Conservation (phyloP, 2,113 vertebrate species). For the Ceyx melanurus region DNA sequence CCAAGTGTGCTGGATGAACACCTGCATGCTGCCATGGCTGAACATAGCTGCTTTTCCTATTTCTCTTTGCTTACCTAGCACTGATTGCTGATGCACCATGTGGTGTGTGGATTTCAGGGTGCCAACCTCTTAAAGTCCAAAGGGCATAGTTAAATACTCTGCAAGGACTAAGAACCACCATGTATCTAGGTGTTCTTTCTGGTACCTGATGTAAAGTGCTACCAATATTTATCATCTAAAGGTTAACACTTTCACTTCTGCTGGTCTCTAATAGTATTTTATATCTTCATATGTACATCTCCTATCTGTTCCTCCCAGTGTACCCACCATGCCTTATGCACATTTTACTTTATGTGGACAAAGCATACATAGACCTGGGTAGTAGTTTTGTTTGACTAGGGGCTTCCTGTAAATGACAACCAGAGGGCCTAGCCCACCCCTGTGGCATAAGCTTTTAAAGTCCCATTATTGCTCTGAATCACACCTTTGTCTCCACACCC, state of each 20-base stretch:
- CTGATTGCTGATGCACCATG: not conserved
- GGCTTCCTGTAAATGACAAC: constrained; percentile 20
- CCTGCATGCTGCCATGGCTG: not conserved
- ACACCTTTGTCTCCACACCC: constrained; percentile 55
- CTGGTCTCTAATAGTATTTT: not conserved
- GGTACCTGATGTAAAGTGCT: not conserved
- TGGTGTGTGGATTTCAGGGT: not conserved
- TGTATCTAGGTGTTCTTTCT: not conserved
- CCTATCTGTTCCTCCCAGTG: not conserved
- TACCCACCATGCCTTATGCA: not conserved
- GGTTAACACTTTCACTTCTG: not conserved
- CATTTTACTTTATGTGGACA: not conserved
- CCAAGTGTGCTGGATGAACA: not conserved
- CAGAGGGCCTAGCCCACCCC: constrained; percentile 15
- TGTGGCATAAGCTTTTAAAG: constrained; percentile 48
- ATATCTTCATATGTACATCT: not conserved
- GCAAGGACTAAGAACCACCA: not conserved
- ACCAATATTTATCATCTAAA: not conserved
- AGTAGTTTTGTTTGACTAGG: constrained; percentile 15
- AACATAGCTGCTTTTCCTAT: not conserved
- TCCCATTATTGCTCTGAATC: constrained; percentile 56
- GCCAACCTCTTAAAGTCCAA: not conserved
- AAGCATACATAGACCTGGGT: not conserved
- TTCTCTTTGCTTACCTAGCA: not conserved
- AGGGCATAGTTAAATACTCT: not conserved